Evolutionary conservation across 37 sponge, comb jelly and placozoan species (phyloP), one percentile per base, ranked within the genome.

Genomic region (Trichoplax adhaerens): DNA sequence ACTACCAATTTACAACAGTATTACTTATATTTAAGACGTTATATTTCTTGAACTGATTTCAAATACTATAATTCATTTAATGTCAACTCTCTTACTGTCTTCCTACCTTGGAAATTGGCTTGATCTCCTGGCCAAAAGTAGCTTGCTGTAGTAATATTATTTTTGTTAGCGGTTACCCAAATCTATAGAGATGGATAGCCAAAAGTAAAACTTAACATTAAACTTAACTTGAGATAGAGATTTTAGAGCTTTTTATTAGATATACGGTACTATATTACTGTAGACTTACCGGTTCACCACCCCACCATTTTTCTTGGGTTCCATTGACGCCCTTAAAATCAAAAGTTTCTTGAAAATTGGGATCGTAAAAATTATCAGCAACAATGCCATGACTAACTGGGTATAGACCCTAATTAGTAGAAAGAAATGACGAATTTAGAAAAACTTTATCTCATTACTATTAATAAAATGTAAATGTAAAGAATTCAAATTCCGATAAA

Each of bases 51-150:
- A 29, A 29, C 29, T 29, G 29, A 29, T 29, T 29, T 29, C 29
- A 29, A 29, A 29, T 29, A 29, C 29, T 29, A 29, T 29, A 29
- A 29, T 29, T 29, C 29, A 29, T 29, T 29, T 29, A 29, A 29
- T 29, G 29, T 29, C 29, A 29, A 29, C 29, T 29, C 29, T 29
- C 29, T 29, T 29, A 29, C 29, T 29, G 29, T 29, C 29, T 0
- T 29, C 29, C 29, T 29, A 29, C 72, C 64, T 71, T 63, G 5
- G 61, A 52, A 76, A 7, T 72, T 70, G 49, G 70, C 88, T 49
- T 88, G 89, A 58, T 88, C 87, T 2, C 94, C 94, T 4, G 94
- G 94, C 94, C 94, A 92, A 77, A 69, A 88, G 63, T 80, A 85
- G 0, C 77, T 70, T n/a, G 77, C 94, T 55, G 89, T 65, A 48